phyloP scores from a whole-genome alignment of 2,888 invertebrate genomes.

The Chironomus riparius region DNA sequence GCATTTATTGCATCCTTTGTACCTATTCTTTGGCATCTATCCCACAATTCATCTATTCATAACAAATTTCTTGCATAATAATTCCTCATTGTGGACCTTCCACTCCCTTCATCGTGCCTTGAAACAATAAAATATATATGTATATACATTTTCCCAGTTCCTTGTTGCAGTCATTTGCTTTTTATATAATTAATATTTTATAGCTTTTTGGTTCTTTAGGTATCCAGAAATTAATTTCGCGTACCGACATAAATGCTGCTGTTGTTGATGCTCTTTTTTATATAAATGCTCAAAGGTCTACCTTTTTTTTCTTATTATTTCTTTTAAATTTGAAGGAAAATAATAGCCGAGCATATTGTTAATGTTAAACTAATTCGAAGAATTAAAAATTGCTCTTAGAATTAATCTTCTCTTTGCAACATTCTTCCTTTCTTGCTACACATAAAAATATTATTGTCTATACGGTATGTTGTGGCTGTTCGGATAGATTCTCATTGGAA shows the following conservation, averaged over 20 bases:
- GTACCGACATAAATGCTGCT: slow-evolving; percentile 1
- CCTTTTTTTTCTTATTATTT: not conserved
- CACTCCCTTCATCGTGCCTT: not conserved
- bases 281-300: not conserved
- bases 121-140: not conserved
- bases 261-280: not conserved
- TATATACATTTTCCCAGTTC: too few species aligned
- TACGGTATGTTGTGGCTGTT: not conserved
- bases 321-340: not conserved
- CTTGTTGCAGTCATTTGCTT: slow-evolving; percentile 5
- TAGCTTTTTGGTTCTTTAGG: not conserved
- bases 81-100: not conserved
- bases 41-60: slow-evolving; percentile 15
- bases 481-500: not conserved
- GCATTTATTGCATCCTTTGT: slow-evolving; percentile 14
- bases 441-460: not conserved
- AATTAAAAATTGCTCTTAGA: slow-evolving; percentile 26
- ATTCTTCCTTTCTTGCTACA: not conserved
- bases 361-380: slow-evolving; percentile 24
- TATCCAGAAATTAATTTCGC: not conserved
- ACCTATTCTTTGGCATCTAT: not conserved
- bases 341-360: slow-evolving; percentile 23
- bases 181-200: slow-evolving; percentile 18
- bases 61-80: slow-evolving; percentile 16
- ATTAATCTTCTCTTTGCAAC: slow-evolving; percentile 9